These are phyloP conservation scores for Oegoconia quadripuncta DNA, from an alignment of 2,888 invertebrate genomes.

Conservation along the genomic window DNA sequence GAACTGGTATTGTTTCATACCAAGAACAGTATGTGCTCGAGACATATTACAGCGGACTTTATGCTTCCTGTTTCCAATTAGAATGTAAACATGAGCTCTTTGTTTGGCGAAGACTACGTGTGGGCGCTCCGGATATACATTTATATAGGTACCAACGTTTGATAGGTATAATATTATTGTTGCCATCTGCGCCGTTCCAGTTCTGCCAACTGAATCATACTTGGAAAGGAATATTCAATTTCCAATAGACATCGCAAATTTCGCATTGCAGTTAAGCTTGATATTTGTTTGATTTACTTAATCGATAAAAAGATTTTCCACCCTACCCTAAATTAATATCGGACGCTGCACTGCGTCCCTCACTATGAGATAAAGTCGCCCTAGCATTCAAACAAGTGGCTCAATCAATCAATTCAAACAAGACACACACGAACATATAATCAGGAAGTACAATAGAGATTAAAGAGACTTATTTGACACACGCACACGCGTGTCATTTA, in stretches of 20 bases:
- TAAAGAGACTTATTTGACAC: slow-evolving; percentile 71
- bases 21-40: slow-evolving; percentile 62
- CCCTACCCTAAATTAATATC: slow-evolving; percentile 64
- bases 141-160: too few species aligned
- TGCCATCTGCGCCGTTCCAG: too few species aligned
- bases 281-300: slow-evolving; percentile 17
- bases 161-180: too few species aligned
- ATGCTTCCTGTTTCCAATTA: slow-evolving; percentile 74
- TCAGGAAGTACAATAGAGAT: slow-evolving; percentile 79
- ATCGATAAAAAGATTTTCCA: slow-evolving; percentile 41
- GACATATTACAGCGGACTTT: slow-evolving; percentile 63
- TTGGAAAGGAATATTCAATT: too few species aligned
- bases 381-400: slow-evolving; percentile 78
- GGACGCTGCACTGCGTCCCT: slow-evolving; percentile 77
- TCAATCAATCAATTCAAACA: too few species aligned
- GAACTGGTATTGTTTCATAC: slow-evolving; percentile 76
- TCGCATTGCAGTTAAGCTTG: too few species aligned
- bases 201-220: too few species aligned
- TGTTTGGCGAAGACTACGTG: slow-evolving; percentile 28
- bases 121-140: slow-evolving; percentile 9
- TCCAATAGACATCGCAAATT: too few species aligned
- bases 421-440: slow-evolving; percentile 62
- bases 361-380: slow-evolving; percentile 72
- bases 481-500: slow-evolving; percentile 55
- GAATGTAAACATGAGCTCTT: slow-evolving; percentile 66